Base-by-base conservation (phyloP, 2,113 vertebrate genomes). In the Xiphophorus maculatus region DNA sequence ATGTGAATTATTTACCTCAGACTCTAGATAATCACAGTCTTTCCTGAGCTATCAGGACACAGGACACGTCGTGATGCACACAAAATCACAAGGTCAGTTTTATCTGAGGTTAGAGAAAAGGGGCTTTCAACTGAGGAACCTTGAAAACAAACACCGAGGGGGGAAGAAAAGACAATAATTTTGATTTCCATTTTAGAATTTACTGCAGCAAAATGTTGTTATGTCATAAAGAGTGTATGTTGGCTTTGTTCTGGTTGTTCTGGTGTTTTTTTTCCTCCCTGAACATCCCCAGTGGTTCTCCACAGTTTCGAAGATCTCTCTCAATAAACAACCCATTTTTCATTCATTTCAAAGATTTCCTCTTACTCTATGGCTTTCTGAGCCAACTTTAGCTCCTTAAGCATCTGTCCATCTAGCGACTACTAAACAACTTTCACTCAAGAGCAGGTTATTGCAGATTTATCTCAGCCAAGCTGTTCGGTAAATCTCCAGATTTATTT, bases 1-100 rank as follows among this genome's bases (percentile, higher is more conserved):
- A 42, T 48, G 86, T 87, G 73, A 88, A 87, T 84, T 80, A 83
- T 90, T 90, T 83, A 87, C 77, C 58, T 76, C 81, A 63, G 71
- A 73, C 60, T 35, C 14, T 27, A 35, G 69, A 86, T 83, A 60
- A 79, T 76, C 76, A 60, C 69, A 66, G 2, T 3, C 42, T 32
- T 69, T 76, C 66, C 28, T 73, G 37, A 9, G 68, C 61, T 13
- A 80, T 85, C 84, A 48, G 78, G 37, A 85, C 68, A 22, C 77
- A 14, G 67, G 13, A 60, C 84, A 80, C 69, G 66, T 77, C 5
- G 22, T 0, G 70, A 70, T 27, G 72, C 62, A 69, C 72, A 74
- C 62, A 30, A 37, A 76, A 79, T 62, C 60, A 4, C 77, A 85
- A 88, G 88, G 76, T 87, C 72, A 48, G 73, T 86, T 80, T 69